These are phyloP conservation scores for Cygnus buccinator DNA, from an alignment of 2,113 vertebrate species.

Conservation along the genomic window DNA sequence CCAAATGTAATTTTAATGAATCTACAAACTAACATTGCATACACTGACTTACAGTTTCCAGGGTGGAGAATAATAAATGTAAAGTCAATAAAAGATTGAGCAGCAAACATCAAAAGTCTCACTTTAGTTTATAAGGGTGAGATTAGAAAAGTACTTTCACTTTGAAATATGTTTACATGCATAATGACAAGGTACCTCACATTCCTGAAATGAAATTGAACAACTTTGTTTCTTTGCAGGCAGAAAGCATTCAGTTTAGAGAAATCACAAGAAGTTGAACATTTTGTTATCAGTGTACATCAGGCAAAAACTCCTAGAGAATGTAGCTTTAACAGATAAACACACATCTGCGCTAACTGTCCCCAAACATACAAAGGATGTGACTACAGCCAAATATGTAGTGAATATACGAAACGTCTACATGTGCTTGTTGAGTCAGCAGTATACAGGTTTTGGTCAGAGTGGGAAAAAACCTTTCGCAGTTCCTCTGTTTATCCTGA, in stretches of 20 bases:
- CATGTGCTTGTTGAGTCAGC: not conserved
- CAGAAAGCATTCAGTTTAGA: not conserved
- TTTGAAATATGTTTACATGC: not conserved
- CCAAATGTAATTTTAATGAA: not conserved
- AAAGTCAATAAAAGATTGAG: slow-evolving; percentile 16
- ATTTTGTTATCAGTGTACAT: not conserved
- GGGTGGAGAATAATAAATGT: not conserved
- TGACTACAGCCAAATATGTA: not conserved
- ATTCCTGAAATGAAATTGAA: not conserved
- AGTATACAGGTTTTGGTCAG: not conserved
- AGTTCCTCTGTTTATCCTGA: not conserved
- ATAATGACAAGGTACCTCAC: not conserved
- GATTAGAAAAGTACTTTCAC: not conserved
- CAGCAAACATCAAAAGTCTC: not conserved
- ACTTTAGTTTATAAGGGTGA: not conserved
- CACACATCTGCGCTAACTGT: not conserved
- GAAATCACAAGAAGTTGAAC: not conserved
- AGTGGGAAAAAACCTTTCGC: not conserved
- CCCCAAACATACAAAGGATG: not conserved
- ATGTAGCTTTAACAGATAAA: not conserved
- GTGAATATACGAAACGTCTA: not conserved
- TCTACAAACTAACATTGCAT: not conserved
- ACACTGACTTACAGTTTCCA: not conserved
- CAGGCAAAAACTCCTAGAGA: not conserved
- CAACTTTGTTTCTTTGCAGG: not conserved